Evolutionary conservation across 53 echinoderm and acorn worm species (phyloP), one percentile per base, ranked within the genome.

Genomic region (Echinarachnius parma): DNA sequence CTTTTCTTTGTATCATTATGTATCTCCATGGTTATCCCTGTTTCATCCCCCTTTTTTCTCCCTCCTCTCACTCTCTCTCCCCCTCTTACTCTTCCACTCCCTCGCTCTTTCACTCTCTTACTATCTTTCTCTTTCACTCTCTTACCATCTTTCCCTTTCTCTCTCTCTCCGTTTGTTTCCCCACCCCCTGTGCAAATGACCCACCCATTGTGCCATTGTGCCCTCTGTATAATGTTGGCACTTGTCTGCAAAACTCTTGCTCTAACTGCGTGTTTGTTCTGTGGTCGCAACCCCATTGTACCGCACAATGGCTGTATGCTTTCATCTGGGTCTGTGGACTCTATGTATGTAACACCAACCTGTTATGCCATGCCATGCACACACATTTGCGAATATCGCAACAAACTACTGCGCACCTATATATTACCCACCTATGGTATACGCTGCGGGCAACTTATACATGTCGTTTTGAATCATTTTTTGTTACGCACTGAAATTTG

Each of bases 161-260:
- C 30, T 64, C 11, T 13, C 45, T 37, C 42, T 21, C 1, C n/a
- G 9, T 44, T 7, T 27, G 26, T 31, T 29, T 31, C 31, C 19
- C 21, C 4, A 39, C 16, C 27, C 24, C 22, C 22, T 69, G 4
- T 18, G 4, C 14, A 50, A 9, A 50, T 69, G 53, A 69, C 70
- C 70, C 53, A 4, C 32, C 53, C 35, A 35, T 66, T 66, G 66
- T 66, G 48, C 26, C 21, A 4, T 37, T 15, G 16, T 52, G 70
- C 53, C 70, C 70, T 37, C 23, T 34, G 53, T 26, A 69, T 53
- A 50, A 52, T 69, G 24, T 35, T 22, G 14, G 24, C 34, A 19
- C 31, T 69, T 34, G 53, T 53, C 53, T 29, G 44, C 23, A 44
- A 37, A 59, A 39, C 23, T 21, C 36, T 21, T 31, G 42, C 33